Conservation (phyloP, 2,113 vertebrate species). For the Struthio camelus region DNA sequence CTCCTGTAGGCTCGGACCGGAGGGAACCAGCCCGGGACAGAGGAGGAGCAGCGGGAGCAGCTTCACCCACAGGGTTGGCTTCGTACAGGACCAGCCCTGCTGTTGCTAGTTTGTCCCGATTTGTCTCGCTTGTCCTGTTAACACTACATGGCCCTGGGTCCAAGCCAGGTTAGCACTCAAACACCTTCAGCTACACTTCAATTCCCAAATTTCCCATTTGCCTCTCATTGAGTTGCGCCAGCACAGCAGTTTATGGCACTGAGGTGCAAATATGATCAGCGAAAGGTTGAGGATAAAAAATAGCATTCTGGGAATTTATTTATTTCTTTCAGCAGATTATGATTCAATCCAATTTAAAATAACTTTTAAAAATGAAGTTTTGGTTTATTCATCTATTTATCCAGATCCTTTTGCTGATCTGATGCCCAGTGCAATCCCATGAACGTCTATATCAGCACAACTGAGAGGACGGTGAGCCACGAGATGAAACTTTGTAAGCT, state of each 20-base stretch:
- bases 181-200: too few species aligned
- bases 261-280: too few species aligned
- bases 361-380: rapidly evolving
- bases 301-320: rapidly evolving
- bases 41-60: neutral
- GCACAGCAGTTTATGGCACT: too few species aligned
- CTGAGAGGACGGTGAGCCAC: neutral
- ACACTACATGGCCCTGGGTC: too few species aligned
- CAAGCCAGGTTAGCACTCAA: too few species aligned
- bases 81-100: too few species aligned
- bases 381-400: neutral
- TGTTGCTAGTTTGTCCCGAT: too few species aligned
- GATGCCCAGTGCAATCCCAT: neutral
- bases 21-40: too few species aligned
- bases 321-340: neutral
- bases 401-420: neutral
- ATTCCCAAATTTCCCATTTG: neutral
- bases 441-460: neutral
- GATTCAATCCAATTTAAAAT: neutral
- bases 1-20: neutral
- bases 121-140: too few species aligned
- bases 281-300: neutral
- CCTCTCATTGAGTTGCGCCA: neutral
- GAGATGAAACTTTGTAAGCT: neutral
- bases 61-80: too few species aligned